These are phyloP conservation scores for Dorcus hopei DNA, from an alignment of 2,888 invertebrate genomes.

Conservation along the genomic window DNA sequence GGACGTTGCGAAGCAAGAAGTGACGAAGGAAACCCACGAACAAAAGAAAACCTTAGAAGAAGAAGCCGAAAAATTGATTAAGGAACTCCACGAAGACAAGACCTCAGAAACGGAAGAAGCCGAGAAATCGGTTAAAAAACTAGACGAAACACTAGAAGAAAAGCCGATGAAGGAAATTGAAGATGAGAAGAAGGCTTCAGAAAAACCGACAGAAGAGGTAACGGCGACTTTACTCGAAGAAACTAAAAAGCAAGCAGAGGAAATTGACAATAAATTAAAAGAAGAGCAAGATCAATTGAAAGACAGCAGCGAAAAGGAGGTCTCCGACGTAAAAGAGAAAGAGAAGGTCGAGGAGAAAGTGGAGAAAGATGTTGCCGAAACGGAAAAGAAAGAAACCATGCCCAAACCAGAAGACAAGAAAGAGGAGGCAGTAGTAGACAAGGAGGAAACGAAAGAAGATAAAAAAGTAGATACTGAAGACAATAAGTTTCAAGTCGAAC, in stretches of 20 bases:
- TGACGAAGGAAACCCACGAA: constrained; percentile 15
- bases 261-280: background rate
- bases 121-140: background rate
- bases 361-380: background rate
- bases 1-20: constrained; percentile 29
- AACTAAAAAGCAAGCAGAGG: background rate
- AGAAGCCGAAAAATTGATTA: constrained; percentile 17
- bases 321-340: background rate
- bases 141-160: constrained; percentile 8
- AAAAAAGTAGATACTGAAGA: constrained; percentile 11
- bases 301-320: background rate
- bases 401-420: background rate
- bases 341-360: background rate
- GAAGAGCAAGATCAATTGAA: too few species aligned
- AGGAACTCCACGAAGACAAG: background rate
- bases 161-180: background rate
- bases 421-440: background rate
- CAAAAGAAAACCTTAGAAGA: constrained; percentile 3
- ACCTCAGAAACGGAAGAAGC: background rate
- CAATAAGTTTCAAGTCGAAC: background rate
- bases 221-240: background rate
- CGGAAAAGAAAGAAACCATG: background rate
- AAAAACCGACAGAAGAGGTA: background rate
- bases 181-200: constrained; percentile 6
- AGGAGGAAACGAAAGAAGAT: constrained; percentile 18